Evolutionary conservation across 2,797 vertebrate species (phyloP).

Genomic region (Coranthus polyacanthus): DNA sequence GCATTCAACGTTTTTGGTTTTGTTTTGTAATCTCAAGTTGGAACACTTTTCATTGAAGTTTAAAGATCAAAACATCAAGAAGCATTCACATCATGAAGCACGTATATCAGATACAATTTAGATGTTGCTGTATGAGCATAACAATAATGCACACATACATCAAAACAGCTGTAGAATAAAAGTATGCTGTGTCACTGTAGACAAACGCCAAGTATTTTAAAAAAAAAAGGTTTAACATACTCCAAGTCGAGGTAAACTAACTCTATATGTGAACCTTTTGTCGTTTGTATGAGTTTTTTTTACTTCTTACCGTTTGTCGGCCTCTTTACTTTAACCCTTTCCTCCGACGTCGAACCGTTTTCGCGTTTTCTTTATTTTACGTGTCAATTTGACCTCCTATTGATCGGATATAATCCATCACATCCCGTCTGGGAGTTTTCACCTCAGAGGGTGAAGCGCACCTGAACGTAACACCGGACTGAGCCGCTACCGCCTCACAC

Average conservation of each 20-base stretch:
- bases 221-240: background rate
- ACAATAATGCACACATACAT: too few species aligned
- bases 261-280: accelerated
- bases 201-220: background rate
- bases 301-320: constrained; percentile 54
- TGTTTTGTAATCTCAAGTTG: too few species aligned
- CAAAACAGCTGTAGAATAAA: too few species aligned
- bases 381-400: background rate
- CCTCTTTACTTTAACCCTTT: constrained; percentile 20
- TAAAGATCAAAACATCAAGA: too few species aligned
- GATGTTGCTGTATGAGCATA: too few species aligned
- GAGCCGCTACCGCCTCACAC: background rate
- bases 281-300: background rate
- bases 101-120: too few species aligned
- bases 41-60: too few species aligned
- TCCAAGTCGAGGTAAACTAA: background rate
- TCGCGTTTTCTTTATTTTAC: constrained; percentile 2
- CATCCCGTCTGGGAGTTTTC: constrained; percentile 14
- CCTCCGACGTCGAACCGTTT: background rate
- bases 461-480: constrained; percentile 46
- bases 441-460: constrained; percentile 42
- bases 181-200: too few species aligned
- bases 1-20: too few species aligned
- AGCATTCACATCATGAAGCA: too few species aligned
- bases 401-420: constrained; percentile 49